Percentiles rank a stretch among this genome's conserved stretches.
These are phyloP conservation scores for Hyalella azteca DNA, from an alignment of 2,888 invertebrate species.

Conservation along the genomic window DNA sequence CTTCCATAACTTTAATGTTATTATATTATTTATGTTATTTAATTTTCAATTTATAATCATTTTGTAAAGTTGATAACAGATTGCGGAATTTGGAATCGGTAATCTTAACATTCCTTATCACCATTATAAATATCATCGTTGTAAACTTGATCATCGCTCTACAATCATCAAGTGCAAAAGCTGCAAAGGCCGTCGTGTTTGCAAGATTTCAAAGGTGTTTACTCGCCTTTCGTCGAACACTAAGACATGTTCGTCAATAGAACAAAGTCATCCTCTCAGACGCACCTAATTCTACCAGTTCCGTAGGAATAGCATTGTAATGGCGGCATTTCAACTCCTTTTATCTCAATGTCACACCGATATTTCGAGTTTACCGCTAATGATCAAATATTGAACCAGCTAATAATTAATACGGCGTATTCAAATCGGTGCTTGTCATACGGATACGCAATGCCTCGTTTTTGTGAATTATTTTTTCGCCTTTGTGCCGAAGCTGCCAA, in stretches of 20 bases:
- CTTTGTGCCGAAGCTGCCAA: neutral
- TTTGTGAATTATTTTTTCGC: neutral
- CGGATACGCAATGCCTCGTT: neutral
- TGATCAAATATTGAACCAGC: slow-evolving; percentile 35
- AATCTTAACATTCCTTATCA: too few relatives aligned
- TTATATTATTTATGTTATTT: too few relatives aligned
- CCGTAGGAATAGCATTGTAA: neutral
- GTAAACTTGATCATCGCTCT: slow-evolving; percentile 5
- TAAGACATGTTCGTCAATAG: neutral
- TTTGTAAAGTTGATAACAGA: too few relatives aligned
- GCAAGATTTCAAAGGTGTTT: neutral
- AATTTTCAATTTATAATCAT: too few relatives aligned
- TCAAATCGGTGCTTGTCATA: slow-evolving; percentile 24
- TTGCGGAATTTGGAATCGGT: too few relatives aligned
- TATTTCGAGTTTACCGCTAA: slow-evolving; percentile 33
- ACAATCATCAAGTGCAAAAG: slow-evolving; percentile 10
- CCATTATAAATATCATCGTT: too few relatives aligned
- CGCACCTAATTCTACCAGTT: neutral
- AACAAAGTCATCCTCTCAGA: neutral
- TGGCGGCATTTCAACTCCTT: neutral
- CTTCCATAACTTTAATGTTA: too few relatives aligned
- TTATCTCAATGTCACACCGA: neutral
- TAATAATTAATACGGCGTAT: slow-evolving; percentile 36
- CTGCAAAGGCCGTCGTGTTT: neutral
- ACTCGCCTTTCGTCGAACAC: slow-evolving; percentile 10